Evolutionary conservation across 1,140 invertebrate genomes (phyloP).

Genomic region (Cheumatopsyche charites): DNA sequence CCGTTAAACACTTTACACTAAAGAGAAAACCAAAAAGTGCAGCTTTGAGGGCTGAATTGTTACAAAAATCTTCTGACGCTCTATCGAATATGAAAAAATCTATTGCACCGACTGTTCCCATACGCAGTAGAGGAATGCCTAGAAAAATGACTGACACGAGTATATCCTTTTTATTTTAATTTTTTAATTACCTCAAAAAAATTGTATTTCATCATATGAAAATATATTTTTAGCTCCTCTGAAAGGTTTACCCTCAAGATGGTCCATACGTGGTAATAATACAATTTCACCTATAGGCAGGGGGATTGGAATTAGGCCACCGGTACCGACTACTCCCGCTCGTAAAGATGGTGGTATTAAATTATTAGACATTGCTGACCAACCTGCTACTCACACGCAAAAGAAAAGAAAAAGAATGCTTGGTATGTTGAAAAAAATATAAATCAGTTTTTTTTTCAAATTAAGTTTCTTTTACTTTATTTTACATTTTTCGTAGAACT

Average conservation of each 20-base stretch:
- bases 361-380: constrained; percentile 90
- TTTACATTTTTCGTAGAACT: constrained; percentile 64
- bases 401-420: constrained; percentile 64
- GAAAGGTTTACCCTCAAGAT: constrained; percentile 86
- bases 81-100: constrained; percentile 88
- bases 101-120: constrained; percentile 85
- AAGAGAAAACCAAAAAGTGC: constrained; percentile 96
- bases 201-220: constrained; percentile 3
- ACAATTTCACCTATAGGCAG: constrained; percentile 55
- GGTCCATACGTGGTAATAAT: constrained; percentile 68
- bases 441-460: background rate
- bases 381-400: constrained; percentile 71
- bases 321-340: constrained; percentile 61
- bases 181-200: constrained; percentile 24
- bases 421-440: constrained; percentile 48
- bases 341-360: constrained; percentile 89
- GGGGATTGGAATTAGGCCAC: constrained; percentile 56
- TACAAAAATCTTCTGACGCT: constrained; percentile 91
- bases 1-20: constrained; percentile 90
- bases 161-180: constrained; percentile 55
- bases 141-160: constrained; percentile 96
- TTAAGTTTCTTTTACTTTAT: background rate
- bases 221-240: constrained; percentile 72
- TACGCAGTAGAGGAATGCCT: constrained; percentile 91
- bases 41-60: constrained; percentile 82